Percentiles rank a stretch among this genome's conserved stretches.
These are phyloP conservation scores for Drosophila nr. medialis DNA, from an alignment of 2,888 invertebrate genomes.

Conservation along the genomic window DNA sequence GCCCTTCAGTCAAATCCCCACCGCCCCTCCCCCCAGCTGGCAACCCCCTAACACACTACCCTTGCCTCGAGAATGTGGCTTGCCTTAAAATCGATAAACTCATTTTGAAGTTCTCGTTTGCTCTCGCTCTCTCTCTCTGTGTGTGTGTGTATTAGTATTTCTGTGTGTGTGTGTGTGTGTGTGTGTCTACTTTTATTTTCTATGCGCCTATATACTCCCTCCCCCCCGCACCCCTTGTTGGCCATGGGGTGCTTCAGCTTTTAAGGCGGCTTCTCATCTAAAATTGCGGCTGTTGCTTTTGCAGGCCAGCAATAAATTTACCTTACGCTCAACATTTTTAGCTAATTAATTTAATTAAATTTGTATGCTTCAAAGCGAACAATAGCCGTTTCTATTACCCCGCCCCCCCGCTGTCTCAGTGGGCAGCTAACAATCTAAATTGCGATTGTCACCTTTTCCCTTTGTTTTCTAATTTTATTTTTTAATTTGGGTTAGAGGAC, in stretches of 20 bases:
- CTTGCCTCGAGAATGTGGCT: constrained; percentile 46
- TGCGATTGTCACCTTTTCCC: constrained; percentile 51
- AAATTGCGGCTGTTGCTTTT: constrained; percentile 54
- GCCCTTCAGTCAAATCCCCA: not conserved
- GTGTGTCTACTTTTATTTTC: constrained; percentile 73
- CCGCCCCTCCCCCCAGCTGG: not conserved
- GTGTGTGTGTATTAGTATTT: constrained; percentile 7
- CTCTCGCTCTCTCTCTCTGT: constrained; percentile 6
- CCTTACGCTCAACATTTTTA: constrained; percentile 51
- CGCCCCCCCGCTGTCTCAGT: constrained; percentile 2
- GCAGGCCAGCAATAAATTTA: constrained; percentile 59
- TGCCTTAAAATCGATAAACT: constrained; percentile 80
- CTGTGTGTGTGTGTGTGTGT: constrained; percentile 35
- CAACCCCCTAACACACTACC: constrained; percentile 34
- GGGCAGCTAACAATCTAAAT: constrained; percentile 36
- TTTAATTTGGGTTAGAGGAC: not conserved
- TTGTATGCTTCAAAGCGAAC: constrained; percentile 53
- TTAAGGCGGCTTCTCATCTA: constrained; percentile 45
- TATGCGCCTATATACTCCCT: constrained; percentile 56
- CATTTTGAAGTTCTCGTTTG: constrained; percentile 74
- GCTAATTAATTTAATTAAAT: constrained; percentile 71
- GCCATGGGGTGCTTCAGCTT: constrained; percentile 33
- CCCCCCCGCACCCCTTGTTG: not conserved
- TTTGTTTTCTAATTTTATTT: not conserved
- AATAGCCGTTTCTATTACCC: constrained; percentile 8